Evolutionary conservation across 2,888 invertebrate species (phyloP).

Genomic region (Apotomis betuletana): DNA sequence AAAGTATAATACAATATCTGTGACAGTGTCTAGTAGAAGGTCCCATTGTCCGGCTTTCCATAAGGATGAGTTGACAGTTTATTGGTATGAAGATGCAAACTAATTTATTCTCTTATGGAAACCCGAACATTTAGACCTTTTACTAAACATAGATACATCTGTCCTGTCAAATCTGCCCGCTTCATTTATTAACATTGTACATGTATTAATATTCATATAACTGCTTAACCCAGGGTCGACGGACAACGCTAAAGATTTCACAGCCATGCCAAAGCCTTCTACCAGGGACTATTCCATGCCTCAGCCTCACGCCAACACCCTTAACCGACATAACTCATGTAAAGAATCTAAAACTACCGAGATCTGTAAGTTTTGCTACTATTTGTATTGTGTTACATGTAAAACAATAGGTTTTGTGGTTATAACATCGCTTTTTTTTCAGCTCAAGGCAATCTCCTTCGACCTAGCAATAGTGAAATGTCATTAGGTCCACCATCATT

Average conservation of each 20-base stretch:
- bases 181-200: background rate
- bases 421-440: constrained; percentile 46
- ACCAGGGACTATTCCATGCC: constrained; percentile 62
- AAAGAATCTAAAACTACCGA: constrained; percentile 75
- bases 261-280: constrained; percentile 54
- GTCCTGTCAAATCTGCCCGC: background rate
- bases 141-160: too few relatives aligned
- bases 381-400: background rate
- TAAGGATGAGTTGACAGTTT: too few relatives aligned
- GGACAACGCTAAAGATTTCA: constrained; percentile 66
- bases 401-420: background rate
- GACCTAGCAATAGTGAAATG: constrained; percentile 77
- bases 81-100: too few relatives aligned
- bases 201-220: constrained; percentile 24
- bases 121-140: too few relatives aligned
- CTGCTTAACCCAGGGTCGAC: constrained; percentile 61
- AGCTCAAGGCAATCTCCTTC: constrained; percentile 64
- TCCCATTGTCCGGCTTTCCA: too few relatives aligned
- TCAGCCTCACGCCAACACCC: constrained; percentile 53
- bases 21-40: too few relatives aligned
- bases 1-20: too few relatives aligned
- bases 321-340: constrained; percentile 78
- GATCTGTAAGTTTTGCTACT: constrained; percentile 64
- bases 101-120: too few relatives aligned
- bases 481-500: constrained; percentile 72